Conservation (phyloP, 2,888 invertebrate species). For the Noctua janthe region DNA sequence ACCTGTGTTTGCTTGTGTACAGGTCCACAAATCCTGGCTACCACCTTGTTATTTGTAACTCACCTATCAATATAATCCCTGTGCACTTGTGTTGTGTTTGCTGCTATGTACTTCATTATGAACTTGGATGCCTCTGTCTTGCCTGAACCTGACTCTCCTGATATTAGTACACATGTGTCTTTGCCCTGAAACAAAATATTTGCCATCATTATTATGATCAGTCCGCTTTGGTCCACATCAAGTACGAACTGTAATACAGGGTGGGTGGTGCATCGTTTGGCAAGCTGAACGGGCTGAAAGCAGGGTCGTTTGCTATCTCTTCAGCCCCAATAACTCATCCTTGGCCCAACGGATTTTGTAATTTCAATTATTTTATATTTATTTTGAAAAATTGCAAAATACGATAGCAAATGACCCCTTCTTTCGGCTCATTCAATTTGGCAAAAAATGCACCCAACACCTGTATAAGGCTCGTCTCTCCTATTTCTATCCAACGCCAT, state of each 20-base stretch:
- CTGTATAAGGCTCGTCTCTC: too few species aligned
- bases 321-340: too few species aligned
- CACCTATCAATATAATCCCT: constrained; percentile 98
- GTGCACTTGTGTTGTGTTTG: constrained; percentile 98
- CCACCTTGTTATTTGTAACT: constrained; percentile 39
- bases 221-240: neutral
- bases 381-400: too few species aligned
- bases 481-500: neutral
- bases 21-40: too few species aligned
- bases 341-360: too few species aligned
- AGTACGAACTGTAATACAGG: neutral
- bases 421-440: too few species aligned
- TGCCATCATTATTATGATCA: neutral
- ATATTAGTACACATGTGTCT: constrained; percentile 99
- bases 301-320: too few species aligned
- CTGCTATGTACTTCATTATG: constrained; percentile 99
- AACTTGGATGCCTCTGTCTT: constrained; percentile 99
- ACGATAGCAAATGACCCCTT: neutral
- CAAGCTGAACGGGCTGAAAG: too few species aligned
- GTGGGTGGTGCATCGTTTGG: too few species aligned
- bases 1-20: too few species aligned
- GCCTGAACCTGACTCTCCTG: constrained; percentile 99
- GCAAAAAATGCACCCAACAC: too few species aligned
- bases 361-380: too few species aligned
- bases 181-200: constrained; percentile 90